Evolutionary conservation across 2,888 invertebrate species (phyloP), one percentile per base, ranked within the genome.

Genomic region (Ochropleura plecta): DNA sequence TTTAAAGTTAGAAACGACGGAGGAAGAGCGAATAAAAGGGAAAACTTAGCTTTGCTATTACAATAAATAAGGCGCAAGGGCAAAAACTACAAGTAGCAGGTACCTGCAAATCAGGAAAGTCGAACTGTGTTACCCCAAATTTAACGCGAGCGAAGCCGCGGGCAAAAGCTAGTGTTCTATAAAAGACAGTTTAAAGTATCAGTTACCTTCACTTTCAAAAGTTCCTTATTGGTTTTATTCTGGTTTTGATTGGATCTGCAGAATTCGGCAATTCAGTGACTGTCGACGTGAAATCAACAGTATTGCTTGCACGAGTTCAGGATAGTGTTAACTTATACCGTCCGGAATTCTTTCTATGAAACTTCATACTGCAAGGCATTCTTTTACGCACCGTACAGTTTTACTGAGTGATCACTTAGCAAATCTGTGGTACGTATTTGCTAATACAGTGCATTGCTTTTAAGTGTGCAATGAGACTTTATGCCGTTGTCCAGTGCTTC

Each of bases 131-230:
- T 30, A 30, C 30, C 30, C 30, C 30, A 30, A 30, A 30, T 2
- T 30, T 30, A 30, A 30, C 30, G 30, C 30, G 30, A 3, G 30
- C 30, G 30, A 3, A 30, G 30, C 30, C 30, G 30, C 30, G 30
- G 30, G 30, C 30, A 3, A 30, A 30, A 30, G 30, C 30, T 30
- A 30, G 30, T 64, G 5, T 70, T 72, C 44, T 18, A 20, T 40
- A 53, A 59, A 48, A 51, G 3, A 59, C n/a, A 64, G 64, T 48
- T 60, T 55, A 5, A 57, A 65, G 18, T 40, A 8, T 12, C n/a
- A 16, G 5, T 55, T 40, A 59, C 16, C 46, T 62, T 60, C 49
- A 84, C 57, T 82, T 84, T 74, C 53, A 42, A 40, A 60, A 72
- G 30, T 84, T 70, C 30, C 53, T 55, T 66, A 65, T 69, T 69